Base-by-base conservation (phyloP, 2,888 invertebrate species). In the Scelioninae gen. 1 region DNA sequence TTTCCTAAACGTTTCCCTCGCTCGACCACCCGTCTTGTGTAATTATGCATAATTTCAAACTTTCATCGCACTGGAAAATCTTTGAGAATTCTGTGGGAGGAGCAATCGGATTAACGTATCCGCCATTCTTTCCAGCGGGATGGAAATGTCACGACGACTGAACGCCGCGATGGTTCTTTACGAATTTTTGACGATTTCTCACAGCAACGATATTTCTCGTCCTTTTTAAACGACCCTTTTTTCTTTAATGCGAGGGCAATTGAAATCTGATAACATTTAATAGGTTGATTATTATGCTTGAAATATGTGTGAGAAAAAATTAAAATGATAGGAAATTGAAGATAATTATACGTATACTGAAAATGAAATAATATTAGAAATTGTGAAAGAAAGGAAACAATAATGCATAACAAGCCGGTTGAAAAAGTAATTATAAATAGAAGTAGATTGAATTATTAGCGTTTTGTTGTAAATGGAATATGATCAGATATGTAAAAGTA, bases 41-140 rank as follows among this genome's bases (percentile, higher is more conserved):
- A 79, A 79, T 79, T 79, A 72, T 72, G 79, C 72, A 66, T 66
- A 79, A 79, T 79, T 79, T 66, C 51, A 72, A 79, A 79, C 71
- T 79, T 79, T 79, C 79, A 60, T 74, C 72, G 56, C 43, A 23
- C 15, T 31, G 23, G 51, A 66, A 74, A 16, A 79, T 66, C 72
- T 72, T 65, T 34, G 45, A 32, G 55, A 65, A 40, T 53, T 49
- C 15, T 11, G 15, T 3, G 60, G 72, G 34, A 43, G 40, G 40
- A 45, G 65, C 66, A 79, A 79, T 79, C 79, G 72, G 79, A 79
- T 79, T 79, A 79, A 58, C 62, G 69, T 63, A 63, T 71, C 49
- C 45, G 40, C 51, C 58, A 79, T 72, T 72, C 58, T 79, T 79
- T 72, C 13, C 43, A 11, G 34, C 16, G 55, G 43, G 60, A 66